Evolutionary conservation across 2,888 invertebrate genomes (phyloP).

Genomic region (Plebejus melissa): DNA sequence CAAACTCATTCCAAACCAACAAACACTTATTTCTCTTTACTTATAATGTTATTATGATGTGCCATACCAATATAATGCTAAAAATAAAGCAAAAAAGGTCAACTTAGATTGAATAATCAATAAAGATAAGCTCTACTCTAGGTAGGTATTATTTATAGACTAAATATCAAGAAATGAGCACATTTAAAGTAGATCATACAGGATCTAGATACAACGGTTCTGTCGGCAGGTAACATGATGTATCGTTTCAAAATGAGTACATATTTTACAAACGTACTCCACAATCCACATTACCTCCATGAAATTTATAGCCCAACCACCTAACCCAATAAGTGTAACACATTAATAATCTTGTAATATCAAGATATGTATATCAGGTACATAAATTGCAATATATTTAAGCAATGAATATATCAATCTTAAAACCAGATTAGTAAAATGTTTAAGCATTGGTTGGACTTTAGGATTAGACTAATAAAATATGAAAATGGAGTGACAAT

Average conservation of each 20-base stretch:
- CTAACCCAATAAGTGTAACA: conserved; percentile 29
- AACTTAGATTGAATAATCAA: too few relatives aligned
- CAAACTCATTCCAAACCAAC: too few relatives aligned
- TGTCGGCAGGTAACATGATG: not conserved
- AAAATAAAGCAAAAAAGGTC: too few relatives aligned
- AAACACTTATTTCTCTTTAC: too few relatives aligned
- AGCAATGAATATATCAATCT: conserved; percentile 37
- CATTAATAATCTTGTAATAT: conserved; percentile 31
- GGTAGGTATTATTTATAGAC: too few relatives aligned
- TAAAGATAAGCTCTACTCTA: too few relatives aligned
- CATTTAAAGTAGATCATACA: not conserved
- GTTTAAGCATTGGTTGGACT: conserved; percentile 27
- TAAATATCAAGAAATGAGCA: not conserved
- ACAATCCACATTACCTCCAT: conserved; percentile 6
- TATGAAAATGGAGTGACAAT: not conserved
- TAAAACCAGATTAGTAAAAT: conserved; percentile 34
- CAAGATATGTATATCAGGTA: conserved; percentile 33
- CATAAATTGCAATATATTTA: conserved; percentile 34
- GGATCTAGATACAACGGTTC: not conserved
- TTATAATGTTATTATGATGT: too few relatives aligned
- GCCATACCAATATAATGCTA: too few relatives aligned
- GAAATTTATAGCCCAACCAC: conserved; percentile 29
- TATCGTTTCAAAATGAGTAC: conserved; percentile 1
- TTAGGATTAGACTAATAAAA: not conserved
- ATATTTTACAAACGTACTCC: conserved; percentile 8